Evolutionary conservation across 2,888 invertebrate species (phyloP).

Genomic region (Hybos culiciformis): DNA sequence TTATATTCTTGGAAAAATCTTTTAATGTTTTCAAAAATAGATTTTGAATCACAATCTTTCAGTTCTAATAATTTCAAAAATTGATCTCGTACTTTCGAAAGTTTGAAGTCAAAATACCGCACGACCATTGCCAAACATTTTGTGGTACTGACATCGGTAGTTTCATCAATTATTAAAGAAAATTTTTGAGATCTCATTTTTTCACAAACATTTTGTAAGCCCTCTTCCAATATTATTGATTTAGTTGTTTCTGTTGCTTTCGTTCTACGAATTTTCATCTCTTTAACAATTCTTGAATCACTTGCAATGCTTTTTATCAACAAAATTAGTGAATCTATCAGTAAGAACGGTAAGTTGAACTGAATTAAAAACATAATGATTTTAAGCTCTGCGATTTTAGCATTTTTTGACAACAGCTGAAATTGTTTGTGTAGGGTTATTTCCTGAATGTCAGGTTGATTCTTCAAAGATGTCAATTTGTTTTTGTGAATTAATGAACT

Average conservation of each 20-base stretch:
- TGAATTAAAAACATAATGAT: not conserved
- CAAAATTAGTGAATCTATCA: not conserved
- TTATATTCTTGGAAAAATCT: conserved; percentile 6
- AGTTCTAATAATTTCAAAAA: conserved; percentile 7
- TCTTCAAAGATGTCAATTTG: not conserved
- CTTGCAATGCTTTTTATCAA: not conserved
- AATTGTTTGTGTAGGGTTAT: no score
- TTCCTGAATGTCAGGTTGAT: no score
- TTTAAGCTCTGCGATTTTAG: not conserved
- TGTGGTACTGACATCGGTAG: not conserved
- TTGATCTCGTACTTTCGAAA: conserved; percentile 5
- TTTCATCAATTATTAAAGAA: conserved; percentile 4
- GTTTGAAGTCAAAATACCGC: not conserved
- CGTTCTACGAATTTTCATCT: conserved; percentile 1
- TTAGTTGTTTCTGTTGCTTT: conserved; percentile 7
- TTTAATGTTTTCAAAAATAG: conserved; percentile 6
- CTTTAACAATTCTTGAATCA: not conserved
- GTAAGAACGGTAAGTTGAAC: not conserved
- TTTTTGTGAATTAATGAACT: not conserved
- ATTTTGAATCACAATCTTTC: conserved; percentile 1
- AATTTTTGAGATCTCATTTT: conserved; percentile 1
- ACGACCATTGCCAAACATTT: conserved; percentile 1
- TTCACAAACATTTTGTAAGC: not conserved
- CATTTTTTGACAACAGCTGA: no score
- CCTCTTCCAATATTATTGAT: conserved; percentile 1